Evolutionary conservation across 2,113 vertebrate genomes (phyloP).

Genomic region (Agelaius tricolor): DNA sequence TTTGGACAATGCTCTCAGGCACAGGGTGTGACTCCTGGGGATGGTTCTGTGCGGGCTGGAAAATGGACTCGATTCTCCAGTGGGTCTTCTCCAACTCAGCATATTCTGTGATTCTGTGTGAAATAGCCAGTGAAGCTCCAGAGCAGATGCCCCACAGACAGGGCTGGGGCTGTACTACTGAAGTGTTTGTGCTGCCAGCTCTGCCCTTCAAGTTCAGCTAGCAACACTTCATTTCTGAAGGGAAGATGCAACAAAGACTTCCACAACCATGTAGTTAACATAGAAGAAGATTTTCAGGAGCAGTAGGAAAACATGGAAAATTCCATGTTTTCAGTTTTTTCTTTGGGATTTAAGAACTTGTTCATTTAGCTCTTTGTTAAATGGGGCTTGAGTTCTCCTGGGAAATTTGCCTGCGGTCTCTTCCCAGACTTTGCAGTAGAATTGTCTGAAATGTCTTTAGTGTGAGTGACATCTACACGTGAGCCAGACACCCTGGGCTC

Average conservation of each 20-base stretch:
- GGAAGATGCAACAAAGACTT: not conserved
- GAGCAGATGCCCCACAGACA: not conserved
- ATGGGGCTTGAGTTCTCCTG: not conserved
- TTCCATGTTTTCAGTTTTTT: not conserved
- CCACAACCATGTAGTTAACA: not conserved
- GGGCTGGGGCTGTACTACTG: not conserved
- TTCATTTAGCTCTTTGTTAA: not conserved
- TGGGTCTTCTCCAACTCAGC: not conserved
- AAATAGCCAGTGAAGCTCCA: not conserved
- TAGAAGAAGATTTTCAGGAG: not conserved
- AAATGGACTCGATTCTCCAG: not conserved
- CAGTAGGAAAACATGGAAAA: not conserved
- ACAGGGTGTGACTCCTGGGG: not conserved
- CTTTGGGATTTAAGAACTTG: not conserved
- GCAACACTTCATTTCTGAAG: not conserved
- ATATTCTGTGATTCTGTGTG: not conserved
- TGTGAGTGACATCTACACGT: conserved; percentile 42
- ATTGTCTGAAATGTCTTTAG: not conserved
- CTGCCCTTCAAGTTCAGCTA: not conserved
- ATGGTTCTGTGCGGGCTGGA: not conserved
- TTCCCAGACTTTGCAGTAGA: not conserved
- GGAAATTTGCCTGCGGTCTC: not conserved
- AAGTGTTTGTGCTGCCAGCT: not conserved
- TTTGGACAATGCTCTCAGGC: not conserved
- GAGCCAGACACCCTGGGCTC: conserved; percentile 39